Evolutionary conservation across 2,113 vertebrate genomes (phyloP), one percentile per base, ranked within the genome.

Genomic region (Dermatemys mawii): DNA sequence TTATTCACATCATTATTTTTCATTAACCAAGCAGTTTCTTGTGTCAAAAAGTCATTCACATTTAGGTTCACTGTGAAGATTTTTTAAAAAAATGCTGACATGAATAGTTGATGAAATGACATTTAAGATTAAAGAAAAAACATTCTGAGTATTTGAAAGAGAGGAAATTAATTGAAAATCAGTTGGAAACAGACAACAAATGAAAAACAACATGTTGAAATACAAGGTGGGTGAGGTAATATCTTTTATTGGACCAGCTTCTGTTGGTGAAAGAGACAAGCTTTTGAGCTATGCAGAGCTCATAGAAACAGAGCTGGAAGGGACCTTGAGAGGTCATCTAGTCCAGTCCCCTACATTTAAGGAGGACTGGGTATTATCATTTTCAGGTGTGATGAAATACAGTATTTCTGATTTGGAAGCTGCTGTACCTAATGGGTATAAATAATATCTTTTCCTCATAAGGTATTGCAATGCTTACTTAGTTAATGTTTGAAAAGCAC

Each of bases 371-470:
- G 10, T 48, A 48, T 48, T 10, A 48, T 48, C 48, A 19, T 70
- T n/a, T 70, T 70, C 63, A 70, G 38, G 63, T 70, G n/a, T 67
- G 63, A 38, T 38, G 35, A 67, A 67, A 67, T 38, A 38, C 19
- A 67, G 60, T 86, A 27, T n/a, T 91, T 90, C 24, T 76, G 88
- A 93, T 76, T 41, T 48, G 51, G 10, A 41, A 90, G 48, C 90
- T 92, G 76, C 78, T 0, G 4, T 53, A 9, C 22, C 73, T 94
- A 90, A 92, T 78, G 78, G 90, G 3, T 84, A 89, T 95, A 92
- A 96, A 94, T 94, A 95, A 96, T 95, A 85, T 82, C 5, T 48
- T 91, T 93, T 79, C 79, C 89, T 92, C 50, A 3, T 54, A 93
- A 48, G 82, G 22, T 7, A 21, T 55, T 89, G 89, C 17, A 91